Base-by-base conservation (phyloP, 2,888 invertebrate species). In the Malachius bipustulatus region DNA sequence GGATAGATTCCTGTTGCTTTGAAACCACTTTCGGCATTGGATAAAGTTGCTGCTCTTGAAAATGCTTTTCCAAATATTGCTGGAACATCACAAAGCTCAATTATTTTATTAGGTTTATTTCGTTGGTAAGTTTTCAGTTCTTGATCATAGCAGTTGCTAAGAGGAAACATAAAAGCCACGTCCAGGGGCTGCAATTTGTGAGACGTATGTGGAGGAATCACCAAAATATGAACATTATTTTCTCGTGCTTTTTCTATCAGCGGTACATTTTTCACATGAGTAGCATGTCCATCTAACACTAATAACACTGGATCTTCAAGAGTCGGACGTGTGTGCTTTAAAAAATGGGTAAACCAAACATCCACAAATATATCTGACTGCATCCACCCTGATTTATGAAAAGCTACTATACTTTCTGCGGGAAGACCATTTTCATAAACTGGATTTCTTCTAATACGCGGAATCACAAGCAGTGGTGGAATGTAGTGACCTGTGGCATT, bases 31-130 rank as follows among this genome's bases (percentile, higher is more conserved):
- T 10, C 24, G 11, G 38, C 29, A 29, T 27, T 29, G 16, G 24
- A 13, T 14, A 31, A 16, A 3, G 35, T 38, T 19, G 38, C 32
- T 14, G 38, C 32, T 16, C 30, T 38, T 8, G 26, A 30, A 32
- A 32, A 35, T 14, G 32, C 32, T 13, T 16, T 16, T 16, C 28
- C 14, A 35, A 35, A 35, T 28, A 38, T n/a, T 11, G 15, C 13
- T 2, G 35, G 29, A 16, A 35, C 14, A 13, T 38, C 24, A 14
- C 8, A 19, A 19, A 15, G 30, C 6, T 34, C 31, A 14, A 38
- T 19, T 15, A 8, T 14, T 26, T 33, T 30, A 14, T 29, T 29
- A 4, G 29, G 30, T 24, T 37, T 33, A 26, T 28, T 19, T 16
- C 32, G 31, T 13, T 30, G 19, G 34, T 31, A 34, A 11, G 26